These are phyloP conservation scores for Drosophila guanche DNA, from an alignment of 1,140 invertebrate species.

Conservation along the genomic window DNA sequence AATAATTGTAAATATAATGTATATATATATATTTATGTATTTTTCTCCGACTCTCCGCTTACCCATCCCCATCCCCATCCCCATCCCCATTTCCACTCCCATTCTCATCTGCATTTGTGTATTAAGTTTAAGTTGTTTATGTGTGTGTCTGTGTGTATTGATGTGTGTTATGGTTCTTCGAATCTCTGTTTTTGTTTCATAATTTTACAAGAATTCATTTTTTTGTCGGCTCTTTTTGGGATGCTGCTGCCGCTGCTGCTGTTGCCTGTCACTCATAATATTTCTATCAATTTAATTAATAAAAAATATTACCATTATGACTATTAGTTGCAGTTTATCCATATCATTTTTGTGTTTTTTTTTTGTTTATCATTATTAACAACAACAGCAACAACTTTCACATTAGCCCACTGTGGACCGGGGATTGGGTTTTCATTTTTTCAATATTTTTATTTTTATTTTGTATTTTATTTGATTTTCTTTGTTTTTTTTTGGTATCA, in stretches of 20 bases:
- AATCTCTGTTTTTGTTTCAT: conserved; percentile 50
- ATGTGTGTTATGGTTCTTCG: conserved; percentile 19
- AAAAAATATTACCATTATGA: conserved; percentile 77
- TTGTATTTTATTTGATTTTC: conserved; percentile 26
- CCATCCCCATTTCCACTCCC: too few relatives aligned
- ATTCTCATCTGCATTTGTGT: conserved; percentile 13
- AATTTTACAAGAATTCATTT: conserved; percentile 77
- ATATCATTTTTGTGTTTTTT: conserved; percentile 29
- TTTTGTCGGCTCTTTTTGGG: conserved; percentile 18
- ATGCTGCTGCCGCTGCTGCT: conserved; percentile 24
- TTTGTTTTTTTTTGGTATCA: conserved; percentile 14
- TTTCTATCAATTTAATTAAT: conserved; percentile 81
- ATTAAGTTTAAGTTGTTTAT: conserved; percentile 10
- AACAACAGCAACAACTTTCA: conserved; percentile 35
- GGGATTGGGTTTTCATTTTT: conserved; percentile 8
- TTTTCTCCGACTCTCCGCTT: neutral
- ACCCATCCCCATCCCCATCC: too few relatives aligned
- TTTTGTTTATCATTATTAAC: neutral
- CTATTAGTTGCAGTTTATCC: conserved; percentile 67
- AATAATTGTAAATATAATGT: conserved; percentile 84
- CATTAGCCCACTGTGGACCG: conserved; percentile 16
- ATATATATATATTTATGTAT: conserved; percentile 41
- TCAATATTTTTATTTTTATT: conserved; percentile 13
- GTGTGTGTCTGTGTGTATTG: conserved; percentile 16
- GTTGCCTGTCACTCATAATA: conserved; percentile 53